phyloP scores from a whole-genome alignment of 2,113 vertebrate genomes.

The Thamnophis sirtalis region DNA sequence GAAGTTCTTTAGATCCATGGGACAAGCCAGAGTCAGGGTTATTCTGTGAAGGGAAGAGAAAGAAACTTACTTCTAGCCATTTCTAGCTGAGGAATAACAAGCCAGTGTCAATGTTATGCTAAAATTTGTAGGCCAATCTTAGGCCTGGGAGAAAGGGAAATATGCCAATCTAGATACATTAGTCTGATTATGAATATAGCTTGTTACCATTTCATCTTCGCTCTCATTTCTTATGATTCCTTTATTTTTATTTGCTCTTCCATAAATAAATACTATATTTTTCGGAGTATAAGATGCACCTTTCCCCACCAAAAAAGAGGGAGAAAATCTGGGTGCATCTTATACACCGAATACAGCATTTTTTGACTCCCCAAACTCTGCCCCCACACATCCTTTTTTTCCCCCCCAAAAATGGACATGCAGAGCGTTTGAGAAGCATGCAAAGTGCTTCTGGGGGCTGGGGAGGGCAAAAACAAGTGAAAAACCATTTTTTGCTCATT shows the following conservation, averaged over 20 bases:
- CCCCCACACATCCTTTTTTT: no score
- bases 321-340: no score
- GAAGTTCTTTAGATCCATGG: conserved; percentile 99
- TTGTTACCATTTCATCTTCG: neutral
- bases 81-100: neutral
- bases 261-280: neutral
- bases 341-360: no score
- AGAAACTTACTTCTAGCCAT: neutral
- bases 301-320: no score
- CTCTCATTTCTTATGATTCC: neutral
- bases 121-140: neutral
- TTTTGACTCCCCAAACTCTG: no score
- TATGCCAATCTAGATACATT: neutral
- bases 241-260: neutral
- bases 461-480: no score
- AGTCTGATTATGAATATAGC: neutral
- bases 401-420: no score
- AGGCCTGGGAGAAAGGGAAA: neutral
- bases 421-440: no score
- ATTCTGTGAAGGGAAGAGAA: conserved; percentile 77
- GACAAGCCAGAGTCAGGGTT: conserved; percentile 93
- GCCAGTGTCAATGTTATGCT: neutral
- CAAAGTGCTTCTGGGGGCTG: no score
- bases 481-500: no score
- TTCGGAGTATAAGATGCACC: no score